phyloP scores from a whole-genome alignment of 2,888 invertebrate genomes.

The Drosophila setosimentum region DNA sequence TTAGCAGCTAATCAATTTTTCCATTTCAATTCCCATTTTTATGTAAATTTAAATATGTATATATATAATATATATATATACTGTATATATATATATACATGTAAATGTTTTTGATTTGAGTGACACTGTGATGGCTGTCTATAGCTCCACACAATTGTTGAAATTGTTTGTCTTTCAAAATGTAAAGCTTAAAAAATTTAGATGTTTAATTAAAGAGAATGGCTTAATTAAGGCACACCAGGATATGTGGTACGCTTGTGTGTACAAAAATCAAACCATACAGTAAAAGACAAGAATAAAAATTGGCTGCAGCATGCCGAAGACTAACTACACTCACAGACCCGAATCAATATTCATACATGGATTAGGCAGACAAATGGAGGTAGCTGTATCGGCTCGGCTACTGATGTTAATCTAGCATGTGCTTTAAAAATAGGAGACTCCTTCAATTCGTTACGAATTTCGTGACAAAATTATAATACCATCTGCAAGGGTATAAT shows the following conservation, averaged over 20 bases:
- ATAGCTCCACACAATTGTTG: slow-evolving; percentile 8
- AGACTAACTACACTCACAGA: background rate
- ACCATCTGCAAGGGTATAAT: background rate
- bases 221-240: slow-evolving; percentile 43
- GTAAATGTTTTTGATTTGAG: background rate
- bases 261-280: slow-evolving; percentile 1
- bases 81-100: background rate
- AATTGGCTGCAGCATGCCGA: background rate
- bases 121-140: slow-evolving; percentile 25
- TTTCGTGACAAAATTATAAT: background rate
- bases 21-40: background rate
- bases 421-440: background rate
- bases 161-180: slow-evolving; percentile 50
- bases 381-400: background rate
- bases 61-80: background rate
- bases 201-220: slow-evolving; percentile 58
- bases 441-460: background rate
- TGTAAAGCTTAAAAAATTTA: slow-evolving; percentile 20
- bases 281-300: slow-evolving; percentile 13
- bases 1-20: background rate
- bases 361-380: too few relatives aligned
- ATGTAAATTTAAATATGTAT: background rate
- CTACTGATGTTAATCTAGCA: background rate
- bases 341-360: too few relatives aligned
- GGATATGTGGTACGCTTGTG: slow-evolving; percentile 4